Conservation (phyloP, 2,797 vertebrate species). For the Antennarius maculatus region DNA sequence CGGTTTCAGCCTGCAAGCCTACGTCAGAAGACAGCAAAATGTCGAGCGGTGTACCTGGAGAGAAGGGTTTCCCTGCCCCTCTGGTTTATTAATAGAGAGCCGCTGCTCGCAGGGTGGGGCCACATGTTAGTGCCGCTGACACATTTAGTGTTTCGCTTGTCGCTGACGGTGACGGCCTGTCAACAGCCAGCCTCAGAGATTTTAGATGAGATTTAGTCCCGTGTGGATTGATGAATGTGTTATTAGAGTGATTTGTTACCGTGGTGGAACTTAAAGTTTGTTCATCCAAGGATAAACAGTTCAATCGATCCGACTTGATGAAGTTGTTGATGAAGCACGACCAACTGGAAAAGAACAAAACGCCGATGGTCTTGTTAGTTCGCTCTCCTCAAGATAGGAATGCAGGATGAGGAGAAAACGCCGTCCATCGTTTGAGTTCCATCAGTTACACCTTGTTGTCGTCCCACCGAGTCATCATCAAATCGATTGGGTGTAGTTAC, state of each 20-base stretch:
- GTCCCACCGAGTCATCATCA: too few relatives aligned
- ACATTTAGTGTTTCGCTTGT: constrained; percentile 66
- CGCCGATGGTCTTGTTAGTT: too few relatives aligned
- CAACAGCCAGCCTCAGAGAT: constrained; percentile 59
- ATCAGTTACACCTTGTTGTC: neutral
- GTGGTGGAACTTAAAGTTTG: neutral
- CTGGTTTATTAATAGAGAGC: constrained; percentile 65
- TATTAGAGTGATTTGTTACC: constrained; percentile 37
- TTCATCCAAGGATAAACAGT: neutral
- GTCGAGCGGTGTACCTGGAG: constrained; percentile 23
- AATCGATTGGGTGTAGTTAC: neutral
- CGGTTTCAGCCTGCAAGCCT: constrained; percentile 29
- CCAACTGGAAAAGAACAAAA: too few relatives aligned
- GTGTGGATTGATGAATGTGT: constrained; percentile 41
- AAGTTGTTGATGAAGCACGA: too few relatives aligned
- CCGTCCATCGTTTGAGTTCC: neutral
- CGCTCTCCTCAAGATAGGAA: too few relatives aligned
- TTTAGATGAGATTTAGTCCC: constrained; percentile 51
- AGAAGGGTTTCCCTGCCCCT: constrained; percentile 54
- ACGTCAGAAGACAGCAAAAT: constrained; percentile 33
- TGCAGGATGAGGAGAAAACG: neutral
- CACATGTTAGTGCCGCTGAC: constrained; percentile 42
- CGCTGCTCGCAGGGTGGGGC: constrained; percentile 18
- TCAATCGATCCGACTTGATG: neutral
- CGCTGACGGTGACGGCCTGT: constrained; percentile 59